phyloP scores from a whole-genome alignment of 2,113 vertebrate genomes.

The Siniperca knerii region DNA sequence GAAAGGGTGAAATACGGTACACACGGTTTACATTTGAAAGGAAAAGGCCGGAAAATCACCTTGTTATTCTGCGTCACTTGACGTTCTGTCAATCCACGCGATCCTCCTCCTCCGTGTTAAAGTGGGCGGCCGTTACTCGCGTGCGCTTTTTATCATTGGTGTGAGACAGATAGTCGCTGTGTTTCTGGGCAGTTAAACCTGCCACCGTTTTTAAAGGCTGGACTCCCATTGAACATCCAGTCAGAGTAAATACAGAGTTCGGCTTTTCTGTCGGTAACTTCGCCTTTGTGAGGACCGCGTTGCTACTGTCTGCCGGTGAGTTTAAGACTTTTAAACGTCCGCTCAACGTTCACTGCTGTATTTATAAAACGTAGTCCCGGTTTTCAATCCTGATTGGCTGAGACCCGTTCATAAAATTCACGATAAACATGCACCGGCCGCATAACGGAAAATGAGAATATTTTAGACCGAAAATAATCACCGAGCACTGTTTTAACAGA shows the following conservation, averaged over 20 bases:
- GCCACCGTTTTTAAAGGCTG: slow-evolving; percentile 27
- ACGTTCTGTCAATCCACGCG: not conserved
- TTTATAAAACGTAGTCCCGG: not conserved
- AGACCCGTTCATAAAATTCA: not conserved
- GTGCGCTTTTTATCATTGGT: slow-evolving; percentile 52
- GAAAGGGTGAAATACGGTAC: fast-evolving
- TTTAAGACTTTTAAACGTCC: slow-evolving; percentile 4
- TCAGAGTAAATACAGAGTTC: not conserved
- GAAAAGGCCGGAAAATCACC: not conserved
- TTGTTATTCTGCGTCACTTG: not conserved
- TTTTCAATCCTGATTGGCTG: slow-evolving; percentile 23
- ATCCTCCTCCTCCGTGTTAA: not conserved
- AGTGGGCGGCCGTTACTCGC: slow-evolving; percentile 48
- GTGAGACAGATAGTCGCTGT: not conserved
- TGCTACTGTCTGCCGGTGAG: slow-evolving; percentile 54
- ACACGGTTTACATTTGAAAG: not conserved
- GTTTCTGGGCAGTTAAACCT: slow-evolving; percentile 45
- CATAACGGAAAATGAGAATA: not conserved
- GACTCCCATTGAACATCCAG: not conserved
- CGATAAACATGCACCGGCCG: not conserved
- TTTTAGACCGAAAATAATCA: not conserved
- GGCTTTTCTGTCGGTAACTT: fast-evolving
- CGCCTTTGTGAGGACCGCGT: not conserved
- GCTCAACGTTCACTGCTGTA: too few species aligned
- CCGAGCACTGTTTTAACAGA: too few species aligned